Evolutionary conservation across 2,888 invertebrate genomes (phyloP), one percentile per base, ranked within the genome.

Genomic region (Trisateles emortualis): DNA sequence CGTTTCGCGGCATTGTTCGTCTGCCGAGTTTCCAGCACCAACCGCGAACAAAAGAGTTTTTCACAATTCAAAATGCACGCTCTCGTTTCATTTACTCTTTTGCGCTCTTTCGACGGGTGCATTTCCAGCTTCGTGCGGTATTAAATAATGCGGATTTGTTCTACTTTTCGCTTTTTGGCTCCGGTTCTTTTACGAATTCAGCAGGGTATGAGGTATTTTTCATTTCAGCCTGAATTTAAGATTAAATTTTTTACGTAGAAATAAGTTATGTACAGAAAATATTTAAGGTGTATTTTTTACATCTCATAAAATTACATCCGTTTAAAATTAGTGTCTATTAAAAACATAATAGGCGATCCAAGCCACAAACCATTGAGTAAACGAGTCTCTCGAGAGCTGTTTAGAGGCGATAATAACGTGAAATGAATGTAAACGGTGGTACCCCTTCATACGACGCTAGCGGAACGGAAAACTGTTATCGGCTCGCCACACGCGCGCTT

Each of bases 41-140:
- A 76, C 79, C 83, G 79, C 80, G 87, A 87, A 92, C 91, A 92
- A 92, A 90, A 85, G 89, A 87, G 81, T 90, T 90, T 90, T 91
- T 89, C 90, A 85, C 88, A 84, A 90, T 89, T 88, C 88, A 87
- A 90, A 91, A 92, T 90, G 90, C 88, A 87, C 87, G 87, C 84
- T 88, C 86, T 84, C 92, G 90, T 91, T 92, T 90, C 92, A 92
- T 92, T 92, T 91, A 90, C 88, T 89, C 90, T 90, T 91, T 90
- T 91, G 85, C 88, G 84, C 81, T 87, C 83, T 88, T 87, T 87
- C 87, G 84, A 87, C 87, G 83, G 86, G 79, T 84, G 89, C 91
- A 89, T 87, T 92, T 88, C 84, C 88, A 89, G 88, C 84, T 88
- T 85, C 81, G 84, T 81, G 80, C 78, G 79, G 84, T 88, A 88